Evolutionary conservation across 2,888 invertebrate species (phyloP).

Genomic region (Steinernema carpocapsae): DNA sequence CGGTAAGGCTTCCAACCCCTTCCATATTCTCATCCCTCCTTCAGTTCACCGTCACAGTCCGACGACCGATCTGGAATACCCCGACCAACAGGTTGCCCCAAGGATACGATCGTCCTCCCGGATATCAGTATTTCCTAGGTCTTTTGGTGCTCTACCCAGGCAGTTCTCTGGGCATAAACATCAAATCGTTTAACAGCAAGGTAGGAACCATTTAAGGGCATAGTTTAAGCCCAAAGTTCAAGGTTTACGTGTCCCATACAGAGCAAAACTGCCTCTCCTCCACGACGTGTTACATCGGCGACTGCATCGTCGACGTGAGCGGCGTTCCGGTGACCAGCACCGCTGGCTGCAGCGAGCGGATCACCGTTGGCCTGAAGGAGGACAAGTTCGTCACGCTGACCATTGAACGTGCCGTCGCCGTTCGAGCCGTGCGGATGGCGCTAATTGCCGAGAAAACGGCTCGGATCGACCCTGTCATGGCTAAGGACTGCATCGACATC

Average conservation of each 20-base stretch:
- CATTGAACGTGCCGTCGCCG: conserved; percentile 35
- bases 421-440: conserved; percentile 35
- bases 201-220: conserved; percentile 4
- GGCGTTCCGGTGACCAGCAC: conserved; percentile 35
- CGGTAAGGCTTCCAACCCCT: too few species aligned
- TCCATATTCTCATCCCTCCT: too few species aligned
- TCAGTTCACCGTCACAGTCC: conserved; percentile 36
- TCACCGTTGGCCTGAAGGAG: conserved; percentile 12
- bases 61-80: conserved; percentile 35
- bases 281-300: conserved; percentile 31
- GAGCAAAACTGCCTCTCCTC: conserved; percentile 33
- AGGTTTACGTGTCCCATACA: conserved; percentile 36
- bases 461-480: conserved; percentile 31
- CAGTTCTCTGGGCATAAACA: conserved; percentile 30
- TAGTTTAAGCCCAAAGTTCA: background rate
- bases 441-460: conserved; percentile 32
- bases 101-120: conserved; percentile 35
- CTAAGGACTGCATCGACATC: conserved; percentile 33
- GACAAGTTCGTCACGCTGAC: conserved; percentile 34
- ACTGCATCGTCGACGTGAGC: conserved; percentile 37
- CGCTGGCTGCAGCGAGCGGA: conserved; percentile 32
- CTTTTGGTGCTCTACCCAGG: conserved; percentile 36
- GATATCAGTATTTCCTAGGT: conserved; percentile 37
- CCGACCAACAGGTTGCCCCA: conserved; percentile 26
- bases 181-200: conserved; percentile 35